These are phyloP conservation scores for Sturnira hondurensis DNA, from an alignment of 2,113 vertebrate species.

Conservation along the genomic window DNA sequence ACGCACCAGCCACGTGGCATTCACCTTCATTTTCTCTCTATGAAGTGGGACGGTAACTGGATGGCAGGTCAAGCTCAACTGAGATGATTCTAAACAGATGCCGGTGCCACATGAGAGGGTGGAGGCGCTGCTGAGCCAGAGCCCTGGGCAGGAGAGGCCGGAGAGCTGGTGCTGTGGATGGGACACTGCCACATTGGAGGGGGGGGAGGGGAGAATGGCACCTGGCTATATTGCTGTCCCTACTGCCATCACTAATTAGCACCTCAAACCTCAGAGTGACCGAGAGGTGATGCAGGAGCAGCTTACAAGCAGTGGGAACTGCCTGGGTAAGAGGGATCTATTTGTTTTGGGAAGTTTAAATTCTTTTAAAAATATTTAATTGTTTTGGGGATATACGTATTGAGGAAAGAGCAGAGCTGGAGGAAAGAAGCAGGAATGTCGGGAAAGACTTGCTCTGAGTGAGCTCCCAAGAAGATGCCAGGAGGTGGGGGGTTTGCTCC, in stretches of 20 bases:
- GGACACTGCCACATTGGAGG: accelerated
- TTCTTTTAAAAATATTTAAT: neutral
- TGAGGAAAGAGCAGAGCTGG: neutral
- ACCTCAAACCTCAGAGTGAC: too few relatives aligned
- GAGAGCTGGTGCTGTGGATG: accelerated
- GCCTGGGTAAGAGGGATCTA: neutral
- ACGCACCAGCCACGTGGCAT: neutral
- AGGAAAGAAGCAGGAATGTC: neutral
- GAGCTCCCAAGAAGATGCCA: neutral
- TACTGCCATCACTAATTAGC: accelerated
- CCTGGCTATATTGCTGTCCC: neutral
- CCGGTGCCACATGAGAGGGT: too few relatives aligned
- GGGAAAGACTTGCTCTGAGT: neutral
- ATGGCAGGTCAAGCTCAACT: neutral
- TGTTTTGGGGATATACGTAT: neutral
- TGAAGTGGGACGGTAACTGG: neutral
- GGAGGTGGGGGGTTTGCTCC: neutral
- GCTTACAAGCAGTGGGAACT: too few relatives aligned
- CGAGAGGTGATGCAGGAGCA: neutral
- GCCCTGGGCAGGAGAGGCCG: neutral
- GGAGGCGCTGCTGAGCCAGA: neutral
- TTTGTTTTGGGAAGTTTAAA: neutral
- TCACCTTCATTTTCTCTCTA: neutral
- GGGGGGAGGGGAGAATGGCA: accelerated
- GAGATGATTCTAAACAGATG: too few relatives aligned